Evolutionary conservation across 1,140 invertebrate species (phyloP).

Genomic region (Triops longicaudatus): DNA sequence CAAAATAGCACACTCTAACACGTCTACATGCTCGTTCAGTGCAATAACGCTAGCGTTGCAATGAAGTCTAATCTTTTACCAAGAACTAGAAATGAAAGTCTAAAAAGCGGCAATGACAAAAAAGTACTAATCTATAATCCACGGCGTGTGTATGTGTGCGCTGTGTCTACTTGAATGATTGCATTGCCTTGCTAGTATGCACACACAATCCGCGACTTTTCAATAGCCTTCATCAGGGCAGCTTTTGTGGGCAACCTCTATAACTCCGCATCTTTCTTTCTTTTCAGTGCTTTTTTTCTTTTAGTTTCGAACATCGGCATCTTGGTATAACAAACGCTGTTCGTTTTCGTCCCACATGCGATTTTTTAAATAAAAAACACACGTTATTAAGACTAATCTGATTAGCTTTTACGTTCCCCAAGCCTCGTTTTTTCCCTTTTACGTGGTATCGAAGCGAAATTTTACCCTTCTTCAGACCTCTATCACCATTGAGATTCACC

Average conservation of each 20-base stretch:
- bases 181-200: not conserved
- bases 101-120: no score
- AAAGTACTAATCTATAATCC: no score
- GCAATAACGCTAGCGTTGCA: no score
- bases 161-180: not conserved
- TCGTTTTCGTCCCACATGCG: not conserved
- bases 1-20: no score
- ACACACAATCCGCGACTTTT: not conserved
- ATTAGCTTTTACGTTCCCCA: not conserved
- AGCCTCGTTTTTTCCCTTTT: not conserved
- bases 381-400: no score
- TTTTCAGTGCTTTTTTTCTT: not conserved
- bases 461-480: no score
- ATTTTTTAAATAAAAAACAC: no score
- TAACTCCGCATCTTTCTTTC: not conserved
- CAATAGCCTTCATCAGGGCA: conserved; percentile 14
- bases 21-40: no score
- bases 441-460: not conserved
- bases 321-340: not conserved
- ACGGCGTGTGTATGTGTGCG: no score
- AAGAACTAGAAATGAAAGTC: no score
- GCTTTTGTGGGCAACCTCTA: conserved; percentile 10
- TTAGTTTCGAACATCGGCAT: not conserved
- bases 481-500: not conserved
- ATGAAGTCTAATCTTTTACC: no score